Evolutionary conservation across 2,888 invertebrate genomes (phyloP), one percentile per base, ranked within the genome.

Genomic region (Sycophila texana): DNA sequence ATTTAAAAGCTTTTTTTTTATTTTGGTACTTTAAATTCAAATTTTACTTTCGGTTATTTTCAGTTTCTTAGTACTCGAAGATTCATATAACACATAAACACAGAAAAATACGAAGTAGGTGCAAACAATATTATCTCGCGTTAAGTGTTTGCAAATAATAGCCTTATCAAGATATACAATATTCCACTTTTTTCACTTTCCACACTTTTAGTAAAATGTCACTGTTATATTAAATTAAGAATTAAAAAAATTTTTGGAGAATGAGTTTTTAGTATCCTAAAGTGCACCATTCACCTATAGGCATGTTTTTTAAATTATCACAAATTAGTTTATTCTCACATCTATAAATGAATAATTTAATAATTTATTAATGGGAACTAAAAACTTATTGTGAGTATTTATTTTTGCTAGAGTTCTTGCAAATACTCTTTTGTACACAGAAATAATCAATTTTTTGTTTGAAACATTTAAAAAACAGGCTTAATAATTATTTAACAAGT

Each of bases 1-100:
- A 22, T 74, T 58, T 18, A 16, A 65, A 58, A 39, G 12, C 13
- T 66, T 65, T 55, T 10, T 10, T 22, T 10, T 58, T 57, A 16
- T 20, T 49, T 68, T 61, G 12, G 14, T 51, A 26, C 47, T 68
- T 68, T 72, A 70, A 77, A 76, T 83, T 83, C 81, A 83, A 83
- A 83, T 78, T 78, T 78, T 83, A 81, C 78, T 84, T 83, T 86
- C 83, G 81, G 81, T 86, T 87, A 82, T 85, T 89, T 89, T 86
- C 88, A 89, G 87, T 88, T 87, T 88, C 84, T 86, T 88, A 86
- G 86, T 87, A 85, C 85, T 89, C 87, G 88, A 89, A 82, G 88
- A 88, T 83, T 85, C 86, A 82, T 88, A 87, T 87, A 87, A 85
- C 84, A 83, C 61, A 47, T 76, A 82, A 85, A 86, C 84, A 85